A percentile compares a stretch with the other conserved stretches of the same genome.
Conservation (phyloP, 2,797 vertebrate species). For the Crenuchus spilurus region DNA sequence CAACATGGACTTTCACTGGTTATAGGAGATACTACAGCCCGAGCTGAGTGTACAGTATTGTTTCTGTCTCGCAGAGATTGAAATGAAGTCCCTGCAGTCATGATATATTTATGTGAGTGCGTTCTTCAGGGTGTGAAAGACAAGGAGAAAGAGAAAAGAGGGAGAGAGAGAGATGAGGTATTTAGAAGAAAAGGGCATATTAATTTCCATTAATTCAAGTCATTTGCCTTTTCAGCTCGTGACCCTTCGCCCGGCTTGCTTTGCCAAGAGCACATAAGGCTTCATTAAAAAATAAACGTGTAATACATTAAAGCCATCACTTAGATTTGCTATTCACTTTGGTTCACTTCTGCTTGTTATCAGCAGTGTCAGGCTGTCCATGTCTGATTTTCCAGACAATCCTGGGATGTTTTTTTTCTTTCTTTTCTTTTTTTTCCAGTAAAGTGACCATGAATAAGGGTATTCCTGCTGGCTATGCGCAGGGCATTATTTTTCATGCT, state of each 20-base stretch:
- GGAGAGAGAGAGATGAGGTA: not conserved
- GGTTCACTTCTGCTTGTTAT: conserved; percentile 19
- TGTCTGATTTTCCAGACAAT: conserved; percentile 31
- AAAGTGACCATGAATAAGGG: conserved; percentile 29
- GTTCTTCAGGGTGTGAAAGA: not conserved
- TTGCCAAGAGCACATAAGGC: not conserved
- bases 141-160: not conserved
- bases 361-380: not conserved
- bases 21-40: not conserved
- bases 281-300: conserved; percentile 46
- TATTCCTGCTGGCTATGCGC: conserved; percentile 37
- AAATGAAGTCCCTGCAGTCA: not conserved
- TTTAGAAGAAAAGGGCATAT: not conserved
- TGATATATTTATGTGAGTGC: not conserved
- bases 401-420: no score
- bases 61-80: not conserved
- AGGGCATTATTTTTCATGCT: conserved; percentile 38
- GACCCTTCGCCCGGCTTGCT: not conserved
- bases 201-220: conserved; percentile 29
- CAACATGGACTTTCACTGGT: no score
- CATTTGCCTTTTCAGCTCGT: conserved; percentile 31
- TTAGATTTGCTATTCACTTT: conserved; percentile 47
- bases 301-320: conserved; percentile 39
- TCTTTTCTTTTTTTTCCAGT: conserved; percentile 13
- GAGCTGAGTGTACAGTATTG: not conserved